phyloP scores from a whole-genome alignment of 2,888 invertebrate genomes.

The Phengaris arion region DNA sequence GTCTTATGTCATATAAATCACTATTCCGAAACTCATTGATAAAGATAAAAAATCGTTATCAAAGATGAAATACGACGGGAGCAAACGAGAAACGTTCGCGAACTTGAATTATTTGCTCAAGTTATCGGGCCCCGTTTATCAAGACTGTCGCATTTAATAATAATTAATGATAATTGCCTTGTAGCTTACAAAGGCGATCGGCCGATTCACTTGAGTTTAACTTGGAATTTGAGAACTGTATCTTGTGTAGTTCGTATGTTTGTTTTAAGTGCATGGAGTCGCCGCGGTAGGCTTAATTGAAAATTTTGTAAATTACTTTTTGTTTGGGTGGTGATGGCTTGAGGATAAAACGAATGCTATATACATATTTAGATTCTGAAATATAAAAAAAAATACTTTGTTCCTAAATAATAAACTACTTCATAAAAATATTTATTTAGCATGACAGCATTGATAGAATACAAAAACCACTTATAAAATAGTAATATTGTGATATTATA shows the following conservation, averaged over 20 bases:
- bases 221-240: constrained; percentile 78
- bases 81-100: constrained; percentile 32
- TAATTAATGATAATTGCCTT: constrained; percentile 80
- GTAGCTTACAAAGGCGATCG: constrained; percentile 78
- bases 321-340: no score
- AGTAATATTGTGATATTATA: no score
- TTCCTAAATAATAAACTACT: no score
- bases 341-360: no score
- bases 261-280: constrained; percentile 45
- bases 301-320: no score
- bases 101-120: constrained; percentile 73
- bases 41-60: constrained; percentile 30
- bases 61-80: constrained; percentile 21
- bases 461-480: no score
- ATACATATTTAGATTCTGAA: no score
- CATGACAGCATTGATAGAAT: no score
- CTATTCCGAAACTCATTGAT: neutral
- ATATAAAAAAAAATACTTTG: no score
- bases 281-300: constrained; percentile 1
- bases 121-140: constrained; percentile 77
- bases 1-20: constrained; percentile 16
- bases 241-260: constrained; percentile 68
- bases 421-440: no score
- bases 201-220: constrained; percentile 78
- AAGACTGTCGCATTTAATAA: constrained; percentile 77